A percentile compares a stretch with the other conserved stretches of the same genome.
phyloP scores from a whole-genome alignment of 23 tunicate species.

The Botrylloides violaceus region DNA sequence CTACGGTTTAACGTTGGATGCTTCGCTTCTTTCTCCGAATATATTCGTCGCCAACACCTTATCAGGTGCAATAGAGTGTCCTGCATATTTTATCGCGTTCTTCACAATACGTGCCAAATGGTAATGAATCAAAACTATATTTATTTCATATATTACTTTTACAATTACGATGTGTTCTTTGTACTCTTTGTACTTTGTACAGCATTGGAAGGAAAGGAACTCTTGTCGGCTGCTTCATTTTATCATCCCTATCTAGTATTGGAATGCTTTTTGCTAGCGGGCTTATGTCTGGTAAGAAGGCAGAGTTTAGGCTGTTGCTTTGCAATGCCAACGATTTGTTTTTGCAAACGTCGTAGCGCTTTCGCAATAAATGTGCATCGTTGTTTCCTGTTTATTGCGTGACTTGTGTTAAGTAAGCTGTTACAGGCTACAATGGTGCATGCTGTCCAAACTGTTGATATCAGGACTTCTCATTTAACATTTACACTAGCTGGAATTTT shows the following conservation, averaged over 20 bases:
- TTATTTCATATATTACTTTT: neutral
- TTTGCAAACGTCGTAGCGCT: no score
- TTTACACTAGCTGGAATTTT: no score
- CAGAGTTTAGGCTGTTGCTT: no score
- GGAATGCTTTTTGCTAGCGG: constrained; percentile 5
- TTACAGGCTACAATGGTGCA: no score
- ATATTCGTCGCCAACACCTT: constrained; percentile 41
- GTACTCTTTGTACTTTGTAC: neutral
- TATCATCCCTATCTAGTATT: constrained; percentile 20
- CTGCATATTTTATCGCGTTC: constrained; percentile 29
- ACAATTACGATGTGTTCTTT: no score
- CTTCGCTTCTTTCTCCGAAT: constrained; percentile 36
- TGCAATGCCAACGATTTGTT: no score
- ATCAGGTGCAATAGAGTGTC: constrained; percentile 59
- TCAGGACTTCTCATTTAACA: no score
- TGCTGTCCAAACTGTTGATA: no score
- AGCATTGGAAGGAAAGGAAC: constrained; percentile 81
- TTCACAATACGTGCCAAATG: neutral
- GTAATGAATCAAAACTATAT: neutral
- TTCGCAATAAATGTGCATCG: no score
- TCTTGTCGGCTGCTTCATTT: constrained; percentile 8
- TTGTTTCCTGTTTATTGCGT: no score
- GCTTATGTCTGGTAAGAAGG: constrained; percentile 3
- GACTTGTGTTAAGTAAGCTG: no score
- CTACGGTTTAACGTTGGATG: constrained; percentile 70